Percentiles rank a stretch among this genome's conserved stretches.
Evolutionary conservation across 2,797 vertebrate genomes (phyloP).

Genomic region (Alauda arvensis): DNA sequence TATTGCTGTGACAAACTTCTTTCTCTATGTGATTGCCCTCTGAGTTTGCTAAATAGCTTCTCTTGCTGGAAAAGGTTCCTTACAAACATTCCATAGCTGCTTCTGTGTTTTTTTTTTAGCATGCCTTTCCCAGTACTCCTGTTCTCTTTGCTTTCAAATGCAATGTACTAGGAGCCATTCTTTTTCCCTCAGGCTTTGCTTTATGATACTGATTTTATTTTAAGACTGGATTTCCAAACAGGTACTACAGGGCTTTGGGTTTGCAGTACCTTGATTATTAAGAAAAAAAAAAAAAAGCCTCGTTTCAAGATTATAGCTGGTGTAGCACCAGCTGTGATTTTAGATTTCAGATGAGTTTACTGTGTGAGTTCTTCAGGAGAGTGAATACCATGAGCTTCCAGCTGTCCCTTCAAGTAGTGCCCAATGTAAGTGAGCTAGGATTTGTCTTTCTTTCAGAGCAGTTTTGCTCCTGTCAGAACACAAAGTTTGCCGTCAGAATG

Average conservation of each 20-base stretch:
- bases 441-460: not conserved
- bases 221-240: not conserved
- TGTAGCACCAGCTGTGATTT: not conserved
- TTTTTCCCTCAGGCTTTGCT: not conserved
- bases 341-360: not conserved
- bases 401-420: not conserved
- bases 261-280: not conserved
- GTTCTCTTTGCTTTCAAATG: not conserved
- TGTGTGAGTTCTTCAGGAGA: not conserved
- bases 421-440: rapidly evolving
- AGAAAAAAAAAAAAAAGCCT: not conserved
- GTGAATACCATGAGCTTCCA: not conserved
- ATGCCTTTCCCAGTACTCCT: not conserved
- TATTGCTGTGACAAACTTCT: not conserved
- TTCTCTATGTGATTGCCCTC: not conserved
- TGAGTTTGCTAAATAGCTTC: rapidly evolving
- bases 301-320: not conserved
- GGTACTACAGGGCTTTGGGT: not conserved
- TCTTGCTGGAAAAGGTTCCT: not conserved
- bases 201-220: not conserved
- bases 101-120: not conserved
- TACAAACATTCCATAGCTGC: not conserved
- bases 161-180: not conserved
- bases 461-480: not conserved
- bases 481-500: not conserved